Percentiles rank a stretch among this genome's conserved stretches.
These are phyloP conservation scores for Speoplatyrhinus poulsoni DNA, from an alignment of 2,113 vertebrate genomes.

Conservation along the genomic window DNA sequence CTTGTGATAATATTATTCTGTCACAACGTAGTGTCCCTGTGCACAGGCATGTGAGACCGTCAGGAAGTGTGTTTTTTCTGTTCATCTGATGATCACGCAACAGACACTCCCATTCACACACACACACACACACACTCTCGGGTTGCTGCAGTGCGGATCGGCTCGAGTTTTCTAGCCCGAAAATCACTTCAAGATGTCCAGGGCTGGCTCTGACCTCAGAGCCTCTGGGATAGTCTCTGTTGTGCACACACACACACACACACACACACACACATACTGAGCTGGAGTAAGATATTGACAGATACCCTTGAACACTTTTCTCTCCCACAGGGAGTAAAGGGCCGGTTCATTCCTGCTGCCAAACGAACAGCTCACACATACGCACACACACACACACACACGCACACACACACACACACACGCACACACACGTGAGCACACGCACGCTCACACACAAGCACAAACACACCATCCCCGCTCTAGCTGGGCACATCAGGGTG, in stretches of 20 bases:
- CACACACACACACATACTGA: neutral
- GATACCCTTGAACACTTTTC: slow-evolving; percentile 37
- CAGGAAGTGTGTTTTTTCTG: neutral
- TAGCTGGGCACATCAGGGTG: slow-evolving; percentile 20
- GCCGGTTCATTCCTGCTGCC: slow-evolving; percentile 10
- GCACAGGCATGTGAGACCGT: no score
- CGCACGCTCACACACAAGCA: neutral
- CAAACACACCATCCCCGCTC: slow-evolving; percentile 1
- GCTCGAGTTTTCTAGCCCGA: slow-evolving; percentile 1
- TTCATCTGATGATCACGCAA: neutral
- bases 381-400: neutral
- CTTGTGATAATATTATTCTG: no score
- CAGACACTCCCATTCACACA: no score
- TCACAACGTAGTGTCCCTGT: no score
- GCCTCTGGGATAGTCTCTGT: neutral
- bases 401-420: neutral
- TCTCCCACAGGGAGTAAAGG: neutral
- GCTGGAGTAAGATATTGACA: slow-evolving; percentile 38
- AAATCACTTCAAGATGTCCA: slow-evolving; percentile 45
- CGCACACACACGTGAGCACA: neutral
- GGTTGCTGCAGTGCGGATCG: neutral
- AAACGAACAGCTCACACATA: slow-evolving; percentile 5
- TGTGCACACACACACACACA: no score
- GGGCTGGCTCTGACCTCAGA: slow-evolving; percentile 29
- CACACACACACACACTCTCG: neutral